Conservation (phyloP, 2,797 vertebrate species). For the Glyptemys insculpta region DNA sequence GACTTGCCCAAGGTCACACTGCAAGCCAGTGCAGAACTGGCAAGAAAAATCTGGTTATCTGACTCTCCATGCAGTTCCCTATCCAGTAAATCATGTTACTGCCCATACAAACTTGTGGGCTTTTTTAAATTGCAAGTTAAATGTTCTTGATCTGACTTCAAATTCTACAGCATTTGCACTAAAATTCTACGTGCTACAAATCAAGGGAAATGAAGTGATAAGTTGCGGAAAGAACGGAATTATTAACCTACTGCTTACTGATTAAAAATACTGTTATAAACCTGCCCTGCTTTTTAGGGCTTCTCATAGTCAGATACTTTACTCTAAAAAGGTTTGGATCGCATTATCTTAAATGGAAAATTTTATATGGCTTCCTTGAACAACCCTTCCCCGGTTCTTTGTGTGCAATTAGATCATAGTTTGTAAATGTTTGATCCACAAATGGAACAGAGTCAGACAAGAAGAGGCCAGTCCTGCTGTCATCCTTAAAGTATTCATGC, state of each 20-base stretch:
- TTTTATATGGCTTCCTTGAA: neutral
- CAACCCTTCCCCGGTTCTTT: neutral
- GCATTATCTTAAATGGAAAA: slow-evolving; percentile 14
- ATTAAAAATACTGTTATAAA: fast-evolving
- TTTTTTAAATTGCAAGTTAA: neutral
- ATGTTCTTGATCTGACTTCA: neutral
- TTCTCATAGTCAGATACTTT: neutral
- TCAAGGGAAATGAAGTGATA: neutral
- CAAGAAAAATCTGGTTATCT: neutral
- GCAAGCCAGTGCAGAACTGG: neutral
- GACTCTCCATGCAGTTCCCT: neutral
- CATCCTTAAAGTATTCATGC: neutral
- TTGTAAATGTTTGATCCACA: neutral
- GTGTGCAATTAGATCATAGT: neutral
- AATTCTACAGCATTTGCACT: neutral
- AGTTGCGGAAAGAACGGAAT: neutral
- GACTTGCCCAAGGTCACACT: neutral
- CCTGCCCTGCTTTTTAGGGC: neutral
- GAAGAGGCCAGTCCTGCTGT: neutral
- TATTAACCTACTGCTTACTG: neutral
- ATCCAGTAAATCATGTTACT: neutral
- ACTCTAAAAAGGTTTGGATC: neutral
- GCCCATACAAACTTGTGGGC: neutral
- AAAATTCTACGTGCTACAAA: neutral
- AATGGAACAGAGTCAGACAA: neutral